Conservation (phyloP, 2,888 invertebrate species). For the Dynastes grantii region DNA sequence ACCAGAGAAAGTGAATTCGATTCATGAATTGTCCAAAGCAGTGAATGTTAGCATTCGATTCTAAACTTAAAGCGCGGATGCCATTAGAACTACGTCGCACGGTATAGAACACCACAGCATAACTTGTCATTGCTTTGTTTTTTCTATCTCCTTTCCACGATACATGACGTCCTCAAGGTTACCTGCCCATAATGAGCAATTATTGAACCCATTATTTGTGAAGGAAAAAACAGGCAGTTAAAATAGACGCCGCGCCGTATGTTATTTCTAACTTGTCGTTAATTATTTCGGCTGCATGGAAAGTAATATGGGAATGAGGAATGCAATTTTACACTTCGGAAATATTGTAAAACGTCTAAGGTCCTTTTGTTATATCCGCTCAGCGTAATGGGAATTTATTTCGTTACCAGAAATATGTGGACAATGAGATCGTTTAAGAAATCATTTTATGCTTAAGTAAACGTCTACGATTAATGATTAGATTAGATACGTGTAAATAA, state of each 20-base stretch:
- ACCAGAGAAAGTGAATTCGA: constrained; percentile 60
- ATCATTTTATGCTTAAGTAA: too few relatives aligned
- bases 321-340: constrained; percentile 3
- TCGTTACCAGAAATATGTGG: too few relatives aligned
- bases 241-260: constrained; percentile 36
- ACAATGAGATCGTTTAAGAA: too few relatives aligned
- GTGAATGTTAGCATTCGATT: constrained; percentile 38
- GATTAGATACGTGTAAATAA: too few relatives aligned
- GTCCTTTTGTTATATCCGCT: neutral
- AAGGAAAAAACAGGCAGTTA: constrained; percentile 33
- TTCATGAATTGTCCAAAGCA: constrained; percentile 43
- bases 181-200: constrained; percentile 32
- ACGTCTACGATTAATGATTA: too few relatives aligned
- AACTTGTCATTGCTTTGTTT: constrained; percentile 34
- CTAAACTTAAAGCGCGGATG: constrained; percentile 19
- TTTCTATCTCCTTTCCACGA: constrained; percentile 32
- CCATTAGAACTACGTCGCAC: constrained; percentile 26
- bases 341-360: constrained; percentile 17
- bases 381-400: too few relatives aligned
- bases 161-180: constrained; percentile 40
- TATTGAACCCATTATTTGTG: constrained; percentile 18
- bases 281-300: constrained; percentile 26
- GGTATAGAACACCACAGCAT: neutral
- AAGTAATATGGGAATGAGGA: constrained; percentile 28
- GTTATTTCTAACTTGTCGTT: constrained; percentile 14